Base-by-base conservation (phyloP, 2,113 vertebrate genomes). In the Cathartes aura region DNA sequence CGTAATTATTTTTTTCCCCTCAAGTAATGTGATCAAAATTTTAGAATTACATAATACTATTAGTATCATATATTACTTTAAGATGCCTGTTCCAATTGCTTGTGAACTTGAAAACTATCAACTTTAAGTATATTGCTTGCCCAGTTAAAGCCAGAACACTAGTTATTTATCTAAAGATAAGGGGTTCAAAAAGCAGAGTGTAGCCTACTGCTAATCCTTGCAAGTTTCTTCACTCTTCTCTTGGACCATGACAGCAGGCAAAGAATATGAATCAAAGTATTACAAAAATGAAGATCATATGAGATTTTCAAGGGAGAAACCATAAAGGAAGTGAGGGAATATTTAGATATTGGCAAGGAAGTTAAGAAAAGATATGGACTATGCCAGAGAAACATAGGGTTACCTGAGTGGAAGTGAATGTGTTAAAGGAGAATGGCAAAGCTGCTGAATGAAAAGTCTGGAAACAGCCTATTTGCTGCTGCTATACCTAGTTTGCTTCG, bases 341-440 rank as follows among this genome's bases (percentile, higher is more conserved):
- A 71, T 67, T 74, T 62, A 38, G 6, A 53, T 85, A 89, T 87
- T 74, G 19, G 6, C 6, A 48, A 45, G n/a, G 15, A 80, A 56
- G 3, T 59, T 22, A 48, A 76, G 26, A 80, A 86, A 89, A 60
- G 0, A n/a, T 64, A 40, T 10, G 16, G 8, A 56, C 12, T 64
- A 23, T 21, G 2, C 5, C 24, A 81, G 7, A 76, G 20, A 63
- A 80, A 53, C 0, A 0, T 36, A 7, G 2, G 2, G 5, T 34
- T 19, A 58, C 5, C 17, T 47, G 13, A 47, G 23, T 23, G 53
- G 34, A 59, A 82, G 12, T 38, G 58, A 87, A 73, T 40, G 15
- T 62, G 8, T 78, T 78, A 94, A 81, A 40, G 9, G 3, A 85
- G 43, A 84, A 63, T 6, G 18, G 15, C 7, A 89, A 68, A 89